Conservation (phyloP, 2,113 vertebrate species). For the Phrynosoma platyrhinos region DNA sequence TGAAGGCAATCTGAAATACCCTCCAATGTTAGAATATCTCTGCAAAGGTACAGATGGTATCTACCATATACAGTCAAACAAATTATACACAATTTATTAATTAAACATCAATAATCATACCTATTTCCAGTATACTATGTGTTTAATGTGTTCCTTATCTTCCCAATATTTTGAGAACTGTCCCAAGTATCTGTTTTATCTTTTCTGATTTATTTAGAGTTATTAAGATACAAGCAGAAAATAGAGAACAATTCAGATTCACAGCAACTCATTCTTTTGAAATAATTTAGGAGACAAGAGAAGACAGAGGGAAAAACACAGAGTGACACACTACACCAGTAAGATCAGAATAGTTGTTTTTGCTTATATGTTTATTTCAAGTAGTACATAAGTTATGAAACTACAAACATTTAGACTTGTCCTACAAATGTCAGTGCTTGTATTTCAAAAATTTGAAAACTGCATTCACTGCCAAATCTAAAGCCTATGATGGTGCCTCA, state of each 20-base stretch:
- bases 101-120: background rate
- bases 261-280: background rate
- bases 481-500: slow-evolving; percentile 57
- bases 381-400: slow-evolving; percentile 80
- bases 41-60: background rate
- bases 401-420: slow-evolving; percentile 74
- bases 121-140: background rate
- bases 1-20: background rate
- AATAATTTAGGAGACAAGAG: slow-evolving; percentile 13
- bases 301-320: slow-evolving; percentile 68
- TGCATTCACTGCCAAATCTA: slow-evolving; percentile 62
- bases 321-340: slow-evolving; percentile 41
- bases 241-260: background rate
- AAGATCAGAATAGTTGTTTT: slow-evolving; percentile 74
- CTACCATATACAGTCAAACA: background rate
- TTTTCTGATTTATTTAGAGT: background rate
- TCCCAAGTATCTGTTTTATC: background rate
- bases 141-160: background rate
- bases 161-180: background rate
- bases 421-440: slow-evolving; percentile 69
- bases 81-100: background rate
- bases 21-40: background rate
- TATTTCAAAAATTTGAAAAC: slow-evolving; percentile 65
- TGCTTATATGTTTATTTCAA: slow-evolving; percentile 81
- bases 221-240: background rate